phyloP scores from a whole-genome alignment of 2,888 invertebrate genomes.

The Chesias legatella region DNA sequence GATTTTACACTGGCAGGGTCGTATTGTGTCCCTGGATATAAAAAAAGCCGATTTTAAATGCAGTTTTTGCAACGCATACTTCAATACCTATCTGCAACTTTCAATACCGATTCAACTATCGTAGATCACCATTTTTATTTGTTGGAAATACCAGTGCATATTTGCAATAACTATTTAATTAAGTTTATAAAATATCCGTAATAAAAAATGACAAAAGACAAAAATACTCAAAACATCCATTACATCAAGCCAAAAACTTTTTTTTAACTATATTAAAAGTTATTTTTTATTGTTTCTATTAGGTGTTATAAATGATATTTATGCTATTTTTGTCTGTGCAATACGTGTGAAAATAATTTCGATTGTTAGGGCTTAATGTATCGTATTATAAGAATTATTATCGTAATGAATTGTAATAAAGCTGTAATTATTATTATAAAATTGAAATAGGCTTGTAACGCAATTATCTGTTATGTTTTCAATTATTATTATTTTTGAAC shows the following conservation, averaged over 20 bases:
- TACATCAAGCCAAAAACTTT: constrained; percentile 47
- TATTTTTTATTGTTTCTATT: constrained; percentile 50
- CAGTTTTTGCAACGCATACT: too few species aligned
- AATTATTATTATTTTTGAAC: constrained; percentile 49
- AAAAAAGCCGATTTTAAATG: constrained; percentile 2
- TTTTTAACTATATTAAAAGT: constrained; percentile 38
- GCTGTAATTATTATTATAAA: constrained; percentile 61
- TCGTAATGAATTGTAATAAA: constrained; percentile 71
- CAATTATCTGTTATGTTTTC: constrained; percentile 67
- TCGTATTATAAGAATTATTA: constrained; percentile 46
- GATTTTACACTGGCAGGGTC: too few species aligned
- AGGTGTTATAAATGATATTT: constrained; percentile 57
- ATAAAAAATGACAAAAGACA: constrained; percentile 38
- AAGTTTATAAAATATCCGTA: too few species aligned
- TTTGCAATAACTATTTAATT: too few species aligned
- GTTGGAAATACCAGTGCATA: too few species aligned
- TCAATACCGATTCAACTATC: too few species aligned
- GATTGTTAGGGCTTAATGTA: constrained; percentile 55
- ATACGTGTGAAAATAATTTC: constrained; percentile 68
- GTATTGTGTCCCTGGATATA: constrained; percentile 5
- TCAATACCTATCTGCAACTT: too few species aligned
- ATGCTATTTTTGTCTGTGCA: constrained; percentile 70
- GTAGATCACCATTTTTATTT: too few species aligned
- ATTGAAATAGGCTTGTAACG: constrained; percentile 67
- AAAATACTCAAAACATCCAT: constrained; percentile 47